A percentile compares a stretch with the other conserved stretches of the same genome.
Evolutionary conservation across 2,888 invertebrate genomes (phyloP).

Genomic region (Allophyes oxyacanthae): DNA sequence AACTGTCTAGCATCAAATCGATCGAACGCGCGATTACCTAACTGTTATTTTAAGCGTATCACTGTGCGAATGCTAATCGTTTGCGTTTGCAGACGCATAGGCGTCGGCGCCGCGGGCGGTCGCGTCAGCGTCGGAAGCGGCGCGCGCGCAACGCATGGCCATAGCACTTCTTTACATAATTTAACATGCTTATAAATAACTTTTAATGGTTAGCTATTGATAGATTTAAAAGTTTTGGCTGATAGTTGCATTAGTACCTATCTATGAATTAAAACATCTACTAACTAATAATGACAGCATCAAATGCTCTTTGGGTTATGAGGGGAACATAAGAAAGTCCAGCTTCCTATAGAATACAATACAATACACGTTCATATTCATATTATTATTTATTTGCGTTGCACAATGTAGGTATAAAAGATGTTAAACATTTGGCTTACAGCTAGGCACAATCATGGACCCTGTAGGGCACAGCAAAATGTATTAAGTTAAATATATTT

Average conservation of each 20-base stretch:
- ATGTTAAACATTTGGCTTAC: too few relatives aligned
- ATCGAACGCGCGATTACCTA: conserved; percentile 47
- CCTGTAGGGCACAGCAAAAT: too few relatives aligned
- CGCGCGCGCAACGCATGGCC: conserved; percentile 57
- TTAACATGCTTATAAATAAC: conserved; percentile 38
- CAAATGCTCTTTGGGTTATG: too few relatives aligned
- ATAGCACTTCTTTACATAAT: conserved; percentile 53
- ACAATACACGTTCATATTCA: too few relatives aligned
- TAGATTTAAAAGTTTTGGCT: conserved; percentile 14
- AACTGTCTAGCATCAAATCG: conserved; percentile 33
- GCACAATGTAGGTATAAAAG: too few relatives aligned
- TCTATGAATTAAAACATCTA: conserved; percentile 1
- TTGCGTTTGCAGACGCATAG: conserved; percentile 63
- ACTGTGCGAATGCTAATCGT: conserved; percentile 52
- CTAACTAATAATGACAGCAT: not conserved
- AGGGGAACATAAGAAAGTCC: too few relatives aligned
- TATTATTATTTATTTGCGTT: too few relatives aligned
- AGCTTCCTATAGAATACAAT: too few relatives aligned
- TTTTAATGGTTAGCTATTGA: conserved; percentile 33
- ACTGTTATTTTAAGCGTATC: conserved; percentile 57
- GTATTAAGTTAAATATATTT: too few relatives aligned
- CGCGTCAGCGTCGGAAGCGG: conserved; percentile 56
- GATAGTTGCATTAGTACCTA: conserved; percentile 17
- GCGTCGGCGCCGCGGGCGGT: conserved; percentile 62
- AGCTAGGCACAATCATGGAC: too few relatives aligned